These are phyloP conservation scores for Bradysia coprophila DNA, from an alignment of 1,140 invertebrate species.

Conservation along the genomic window DNA sequence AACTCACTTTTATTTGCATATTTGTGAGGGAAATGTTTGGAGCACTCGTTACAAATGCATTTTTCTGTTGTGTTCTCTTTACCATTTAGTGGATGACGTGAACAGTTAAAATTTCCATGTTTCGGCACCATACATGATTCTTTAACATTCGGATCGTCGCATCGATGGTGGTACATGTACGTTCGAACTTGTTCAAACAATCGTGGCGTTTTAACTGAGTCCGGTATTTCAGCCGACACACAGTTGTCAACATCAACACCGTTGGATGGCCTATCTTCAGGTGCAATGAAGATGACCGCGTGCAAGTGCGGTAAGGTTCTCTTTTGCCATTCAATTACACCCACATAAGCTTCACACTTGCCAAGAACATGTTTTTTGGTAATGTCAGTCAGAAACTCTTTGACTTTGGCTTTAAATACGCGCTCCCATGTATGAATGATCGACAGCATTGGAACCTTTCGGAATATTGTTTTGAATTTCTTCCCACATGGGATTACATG, in stretches of 20 bases:
- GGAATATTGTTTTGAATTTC: conserved; percentile 18
- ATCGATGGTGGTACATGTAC: conserved; percentile 34
- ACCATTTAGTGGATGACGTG: no score
- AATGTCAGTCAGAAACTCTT: conserved; percentile 25
- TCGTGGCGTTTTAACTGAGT: conserved; percentile 20
- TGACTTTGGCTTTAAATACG: conserved; percentile 29
- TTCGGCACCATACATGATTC: no score
- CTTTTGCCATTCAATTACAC: conserved; percentile 21
- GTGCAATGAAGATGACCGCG: neutral
- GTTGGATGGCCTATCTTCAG: neutral
- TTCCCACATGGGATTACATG: conserved; percentile 28
- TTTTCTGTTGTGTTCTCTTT: no score
- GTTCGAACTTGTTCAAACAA: conserved; percentile 22
- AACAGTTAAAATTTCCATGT: no score
- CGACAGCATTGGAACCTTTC: conserved; percentile 12
- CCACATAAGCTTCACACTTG: conserved; percentile 23
- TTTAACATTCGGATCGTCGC: conserved; percentile 23
- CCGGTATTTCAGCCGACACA: conserved; percentile 32
- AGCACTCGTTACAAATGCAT: no score
- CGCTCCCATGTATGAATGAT: conserved; percentile 21
- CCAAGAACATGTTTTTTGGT: conserved; percentile 16
- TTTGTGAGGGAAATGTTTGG: conserved; percentile 11
- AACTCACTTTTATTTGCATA: conserved; percentile 9
- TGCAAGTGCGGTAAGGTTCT: neutral
- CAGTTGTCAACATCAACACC: conserved; percentile 26